Base-by-base conservation (phyloP, 2,888 invertebrate species). In the Chalcis sispes region DNA sequence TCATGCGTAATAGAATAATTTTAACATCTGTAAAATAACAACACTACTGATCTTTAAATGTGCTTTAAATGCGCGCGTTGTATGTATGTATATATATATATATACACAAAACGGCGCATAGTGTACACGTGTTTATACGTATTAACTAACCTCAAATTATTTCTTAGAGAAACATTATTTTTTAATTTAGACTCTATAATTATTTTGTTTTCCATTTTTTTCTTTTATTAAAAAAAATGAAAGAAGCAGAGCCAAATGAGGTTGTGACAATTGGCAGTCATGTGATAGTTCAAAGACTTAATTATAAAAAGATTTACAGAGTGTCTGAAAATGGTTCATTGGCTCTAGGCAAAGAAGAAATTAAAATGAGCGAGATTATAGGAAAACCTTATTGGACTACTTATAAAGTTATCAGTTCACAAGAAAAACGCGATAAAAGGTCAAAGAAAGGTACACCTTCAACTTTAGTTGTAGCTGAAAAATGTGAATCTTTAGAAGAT, bases 301-400 rank as follows among this genome's bases (percentile, higher is more conserved):
- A 92, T 82, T 96, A 93, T 85, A 93, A 92, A 76, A 96, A 95
- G 88, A 86, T 96, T 23, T 93, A 94, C 81, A 94, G 94, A 89
- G 91, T 95, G 75, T 92, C 92, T 80, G 83, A 91, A 5, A 92
- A 93, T 81, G 92, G 93, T 0, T 90, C 89, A 46, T 90, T 94
- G 40, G 91, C 90, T 79, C 84, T 96, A 74, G 95, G 95, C 2
- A 93, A 93, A 82, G 94, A 95, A 83, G 91, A 90, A 73, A 89
- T 96, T 10, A 92, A 94, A 85, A 89, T 95, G 81, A 90, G 90
- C 80, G 92, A 91, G 56, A 91, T 95, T 61, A 90, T 93, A 71
- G 93, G 93, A 15, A 92, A 93, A 81, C 91, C 91, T n/a, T 94
- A 93, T 85, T 93, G 91, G 86, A 93, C 94, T 15, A 92, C 93